These are phyloP conservation scores for Agrilus cyanescens DNA, from an alignment of 2,888 invertebrate species.

Conservation along the genomic window DNA sequence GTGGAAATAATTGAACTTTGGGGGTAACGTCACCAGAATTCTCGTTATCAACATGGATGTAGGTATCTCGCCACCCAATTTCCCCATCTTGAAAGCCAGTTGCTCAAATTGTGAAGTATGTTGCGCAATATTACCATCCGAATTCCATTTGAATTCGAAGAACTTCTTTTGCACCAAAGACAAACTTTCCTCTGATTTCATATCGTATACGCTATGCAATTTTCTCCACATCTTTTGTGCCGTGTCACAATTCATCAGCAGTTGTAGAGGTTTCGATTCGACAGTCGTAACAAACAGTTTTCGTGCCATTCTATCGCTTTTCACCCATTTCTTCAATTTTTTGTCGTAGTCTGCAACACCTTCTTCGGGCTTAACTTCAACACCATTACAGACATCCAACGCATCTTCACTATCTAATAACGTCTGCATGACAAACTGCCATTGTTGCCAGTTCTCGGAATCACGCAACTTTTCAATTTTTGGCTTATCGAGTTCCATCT, in stretches of 20 bases:
- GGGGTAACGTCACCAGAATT: too few relatives aligned
- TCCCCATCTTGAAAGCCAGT: too few relatives aligned
- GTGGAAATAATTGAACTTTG: too few relatives aligned
- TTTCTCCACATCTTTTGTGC: constrained; percentile 17
- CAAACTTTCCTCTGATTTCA: constrained; percentile 15
- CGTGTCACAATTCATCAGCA: constrained; percentile 11
- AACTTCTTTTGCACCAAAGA: constrained; percentile 14
- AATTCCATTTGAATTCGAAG: not conserved
- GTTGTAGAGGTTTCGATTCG: constrained; percentile 12
- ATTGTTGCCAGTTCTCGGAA: constrained; percentile 14
- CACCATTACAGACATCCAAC: constrained; percentile 11
- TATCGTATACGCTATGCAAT: constrained; percentile 14
- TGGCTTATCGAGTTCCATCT: constrained; percentile 1
- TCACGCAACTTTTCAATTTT: constrained; percentile 14
- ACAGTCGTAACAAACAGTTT: constrained; percentile 17
- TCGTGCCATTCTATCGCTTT: constrained; percentile 15
- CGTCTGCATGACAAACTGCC: constrained; percentile 12
- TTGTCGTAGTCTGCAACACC: not conserved
- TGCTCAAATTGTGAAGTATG: too few relatives aligned
- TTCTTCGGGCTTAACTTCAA: constrained; percentile 1
- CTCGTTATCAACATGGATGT: too few relatives aligned
- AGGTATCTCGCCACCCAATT: too few relatives aligned
- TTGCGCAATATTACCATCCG: constrained; percentile 3
- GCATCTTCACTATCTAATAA: constrained; percentile 10
- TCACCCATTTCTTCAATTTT: constrained; percentile 6